These are phyloP conservation scores for Epizoanthus scotinus DNA, from an alignment of 92 coral and sea anemone species.

Conservation along the genomic window DNA sequence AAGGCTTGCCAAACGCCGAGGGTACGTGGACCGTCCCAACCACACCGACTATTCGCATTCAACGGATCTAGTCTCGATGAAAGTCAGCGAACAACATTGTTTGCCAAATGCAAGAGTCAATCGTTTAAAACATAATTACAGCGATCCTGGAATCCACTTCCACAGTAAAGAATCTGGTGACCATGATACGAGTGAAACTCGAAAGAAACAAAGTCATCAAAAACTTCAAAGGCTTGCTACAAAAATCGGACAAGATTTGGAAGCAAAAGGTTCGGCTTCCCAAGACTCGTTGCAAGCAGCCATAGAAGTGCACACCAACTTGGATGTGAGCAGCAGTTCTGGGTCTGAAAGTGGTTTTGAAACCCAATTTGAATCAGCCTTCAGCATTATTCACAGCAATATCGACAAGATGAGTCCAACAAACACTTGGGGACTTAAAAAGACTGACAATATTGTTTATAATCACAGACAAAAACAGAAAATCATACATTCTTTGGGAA, in stretches of 20 bases:
- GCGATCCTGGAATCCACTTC: neutral
- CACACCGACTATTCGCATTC: neutral
- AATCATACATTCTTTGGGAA: slow-evolving; percentile 17
- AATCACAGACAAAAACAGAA: slow-evolving; percentile 23
- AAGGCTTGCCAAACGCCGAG: slow-evolving; percentile 41
- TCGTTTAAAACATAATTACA: neutral
- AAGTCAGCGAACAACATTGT: slow-evolving; percentile 10
- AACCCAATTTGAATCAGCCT: slow-evolving; percentile 28
- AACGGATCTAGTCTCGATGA: neutral
- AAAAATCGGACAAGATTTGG: neutral
- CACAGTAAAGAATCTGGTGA: neutral
- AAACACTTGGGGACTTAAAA: slow-evolving; percentile 5
- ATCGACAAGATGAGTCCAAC: slow-evolving; percentile 23
- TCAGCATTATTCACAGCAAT: slow-evolving; percentile 15
- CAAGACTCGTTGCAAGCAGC: neutral
- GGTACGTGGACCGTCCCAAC: neutral
- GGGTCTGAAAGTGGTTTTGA: slow-evolving; percentile 38
- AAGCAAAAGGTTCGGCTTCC: neutral
- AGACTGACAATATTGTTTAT: neutral
- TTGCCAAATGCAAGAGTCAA: neutral
- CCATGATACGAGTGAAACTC: neutral
- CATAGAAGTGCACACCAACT: neutral
- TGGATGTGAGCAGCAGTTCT: slow-evolving; percentile 21
- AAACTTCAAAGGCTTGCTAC: slow-evolving; percentile 34
- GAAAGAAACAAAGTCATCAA: slow-evolving; percentile 18